phyloP scores from a whole-genome alignment of 2,797 vertebrate species.

The Aratinga solstitialis region DNA sequence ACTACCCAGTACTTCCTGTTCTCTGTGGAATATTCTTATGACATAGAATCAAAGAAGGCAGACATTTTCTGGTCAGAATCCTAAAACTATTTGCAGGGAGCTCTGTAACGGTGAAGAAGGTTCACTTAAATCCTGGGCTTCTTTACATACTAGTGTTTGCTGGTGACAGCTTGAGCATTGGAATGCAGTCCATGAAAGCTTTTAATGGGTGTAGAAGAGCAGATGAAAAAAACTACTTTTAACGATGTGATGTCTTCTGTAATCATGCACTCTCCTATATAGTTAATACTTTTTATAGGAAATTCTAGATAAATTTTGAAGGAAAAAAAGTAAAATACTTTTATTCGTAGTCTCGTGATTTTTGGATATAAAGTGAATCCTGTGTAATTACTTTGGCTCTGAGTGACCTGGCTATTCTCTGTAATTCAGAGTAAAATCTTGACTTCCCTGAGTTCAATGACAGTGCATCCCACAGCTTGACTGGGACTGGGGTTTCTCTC shows the following conservation, averaged over 20 bases:
- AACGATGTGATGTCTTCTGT: neutral
- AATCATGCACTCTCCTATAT: neutral
- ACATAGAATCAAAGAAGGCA: neutral
- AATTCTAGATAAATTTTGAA: neutral
- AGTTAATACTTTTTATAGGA: neutral
- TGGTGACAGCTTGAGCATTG: neutral
- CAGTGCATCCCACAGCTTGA: neutral
- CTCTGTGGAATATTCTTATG: neutral
- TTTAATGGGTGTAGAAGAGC: neutral
- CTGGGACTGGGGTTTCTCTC: neutral
- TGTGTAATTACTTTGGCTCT: neutral
- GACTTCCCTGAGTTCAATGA: neutral
- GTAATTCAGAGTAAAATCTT: neutral
- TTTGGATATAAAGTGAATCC: neutral
- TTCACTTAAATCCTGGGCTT: neutral
- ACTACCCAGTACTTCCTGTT: neutral
- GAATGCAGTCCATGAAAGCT: neutral
- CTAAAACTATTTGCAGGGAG: neutral
- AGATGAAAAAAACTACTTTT: neutral
- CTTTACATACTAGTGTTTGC: neutral
- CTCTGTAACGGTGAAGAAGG: neutral
- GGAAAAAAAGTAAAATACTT: neutral
- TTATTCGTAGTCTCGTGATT: neutral
- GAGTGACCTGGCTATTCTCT: neutral
- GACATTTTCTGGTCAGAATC: neutral